Evolutionary conservation across 2,797 vertebrate species (phyloP), one percentile per base, ranked within the genome.

Genomic region (Melanotaenia trifasciata): DNA sequence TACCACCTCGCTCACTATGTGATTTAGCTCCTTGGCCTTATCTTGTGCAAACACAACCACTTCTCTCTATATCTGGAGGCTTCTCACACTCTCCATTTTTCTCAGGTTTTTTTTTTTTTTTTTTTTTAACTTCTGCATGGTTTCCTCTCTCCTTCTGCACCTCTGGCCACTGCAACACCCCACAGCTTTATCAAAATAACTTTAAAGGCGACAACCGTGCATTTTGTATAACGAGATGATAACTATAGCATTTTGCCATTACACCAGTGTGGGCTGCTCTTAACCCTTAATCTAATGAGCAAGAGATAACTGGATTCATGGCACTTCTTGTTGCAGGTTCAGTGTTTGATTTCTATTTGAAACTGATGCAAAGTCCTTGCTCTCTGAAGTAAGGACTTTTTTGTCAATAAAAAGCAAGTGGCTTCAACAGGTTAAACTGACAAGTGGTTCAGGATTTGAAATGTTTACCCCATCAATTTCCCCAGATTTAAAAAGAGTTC

Each of bases 21-120:
- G 90, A 93, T 93, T 93, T 89, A 91, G 90, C 90, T 91, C 82
- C 85, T 85, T 81, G 85, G 83, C 90, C 93, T 95, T 95, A 95
- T 95, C 93, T 94, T 84, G 54, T 70, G 80, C 84, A 92, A 95
- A 94, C 93, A 94, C 93, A 93, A 91, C 91, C 87, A 81, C 90
- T 90, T 83, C 85, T 89, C 85, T 79, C 74, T 85, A 53, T 91
- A 90, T 90, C 87, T 88, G 70, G 79, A 82, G 89, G 87, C 88
- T 87, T 88, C 86, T 91, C 83, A 77, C 78, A 62, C 84, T 43
- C 73, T 60, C 74, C 64, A 60, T 63, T 65, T 81, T 70, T 74
- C 67, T 64, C 18, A 59, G 9, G 63, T 24, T 60, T 11, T 59
- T 57, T 40, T 56, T 14, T 60, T 58, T 38, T 56, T 38, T 56